Conservation (phyloP, 2,113 vertebrate genomes). For the Nasalis larvatus region DNA sequence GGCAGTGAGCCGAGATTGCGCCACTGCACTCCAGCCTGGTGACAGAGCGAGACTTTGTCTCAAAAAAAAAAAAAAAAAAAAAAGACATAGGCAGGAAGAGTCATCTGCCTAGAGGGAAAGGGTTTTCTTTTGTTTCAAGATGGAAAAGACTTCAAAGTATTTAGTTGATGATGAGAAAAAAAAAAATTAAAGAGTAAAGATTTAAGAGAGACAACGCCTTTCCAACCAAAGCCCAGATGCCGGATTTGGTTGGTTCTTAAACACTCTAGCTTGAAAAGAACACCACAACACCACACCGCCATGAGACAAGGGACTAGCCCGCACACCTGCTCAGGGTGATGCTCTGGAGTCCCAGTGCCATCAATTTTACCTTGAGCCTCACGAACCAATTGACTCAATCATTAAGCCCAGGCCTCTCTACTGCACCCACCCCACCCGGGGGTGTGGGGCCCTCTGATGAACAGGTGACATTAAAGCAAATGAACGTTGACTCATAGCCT, state of each 20-base stretch:
- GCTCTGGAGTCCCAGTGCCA: neutral
- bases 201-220: neutral
- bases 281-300: too few species aligned
- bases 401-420: neutral
- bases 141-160: neutral
- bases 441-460: neutral
- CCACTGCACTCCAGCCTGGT: too few species aligned
- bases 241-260: neutral
- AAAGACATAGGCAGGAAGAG: neutral
- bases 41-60: too few species aligned
- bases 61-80: too few species aligned
- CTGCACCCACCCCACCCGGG: too few species aligned
- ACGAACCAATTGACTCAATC: neutral
- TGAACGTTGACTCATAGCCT: neutral
- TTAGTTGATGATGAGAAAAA: neutral
- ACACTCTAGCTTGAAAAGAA: neutral
- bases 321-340: neutral
- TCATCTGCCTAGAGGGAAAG: neutral
- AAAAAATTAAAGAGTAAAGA: neutral
- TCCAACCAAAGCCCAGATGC: neutral
- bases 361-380: neutral
- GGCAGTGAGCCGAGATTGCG: too few species aligned
- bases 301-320: rapidly evolving
- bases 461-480: neutral
- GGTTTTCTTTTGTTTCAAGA: neutral